Evolutionary conservation across 53 echinoderm and acorn worm genomes (phyloP).

Genomic region (Temnopleurus reevesii): DNA sequence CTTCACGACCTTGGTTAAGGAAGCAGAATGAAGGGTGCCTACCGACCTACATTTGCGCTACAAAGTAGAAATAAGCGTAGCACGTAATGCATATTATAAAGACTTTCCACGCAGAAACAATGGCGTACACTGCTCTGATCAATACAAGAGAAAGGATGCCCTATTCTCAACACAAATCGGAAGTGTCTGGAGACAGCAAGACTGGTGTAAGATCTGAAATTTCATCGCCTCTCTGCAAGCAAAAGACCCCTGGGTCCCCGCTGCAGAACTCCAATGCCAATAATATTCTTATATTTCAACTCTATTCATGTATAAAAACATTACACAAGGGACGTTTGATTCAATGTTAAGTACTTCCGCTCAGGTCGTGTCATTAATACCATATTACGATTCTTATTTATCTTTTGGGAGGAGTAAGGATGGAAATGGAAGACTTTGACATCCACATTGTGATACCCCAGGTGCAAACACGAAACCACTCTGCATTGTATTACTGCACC

Average conservation of each 20-base stretch:
- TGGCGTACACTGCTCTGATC: background rate
- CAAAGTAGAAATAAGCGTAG: background rate
- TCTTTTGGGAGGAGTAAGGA: background rate
- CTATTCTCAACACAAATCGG: background rate
- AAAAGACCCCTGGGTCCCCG: background rate
- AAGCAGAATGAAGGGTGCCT: background rate
- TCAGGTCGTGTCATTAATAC: background rate
- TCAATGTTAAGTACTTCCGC: background rate
- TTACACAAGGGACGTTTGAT: background rate
- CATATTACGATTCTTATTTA: background rate
- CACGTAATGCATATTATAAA: background rate
- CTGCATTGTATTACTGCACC: background rate
- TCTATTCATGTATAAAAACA: background rate
- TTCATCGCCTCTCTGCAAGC: background rate
- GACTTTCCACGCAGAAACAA: background rate
- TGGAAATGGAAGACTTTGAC: background rate
- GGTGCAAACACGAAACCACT: constrained; percentile 10
- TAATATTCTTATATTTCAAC: background rate
- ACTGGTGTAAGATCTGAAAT: background rate
- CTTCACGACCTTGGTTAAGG: background rate
- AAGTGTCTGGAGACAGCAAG: background rate
- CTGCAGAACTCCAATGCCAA: background rate
- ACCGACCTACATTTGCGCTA: background rate
- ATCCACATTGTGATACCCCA: background rate
- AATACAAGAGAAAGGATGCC: background rate